Percentiles rank a stretch among this genome's conserved stretches.
phyloP scores from a whole-genome alignment of 2,113 vertebrate species.

The Dipodomys ordii region DNA sequence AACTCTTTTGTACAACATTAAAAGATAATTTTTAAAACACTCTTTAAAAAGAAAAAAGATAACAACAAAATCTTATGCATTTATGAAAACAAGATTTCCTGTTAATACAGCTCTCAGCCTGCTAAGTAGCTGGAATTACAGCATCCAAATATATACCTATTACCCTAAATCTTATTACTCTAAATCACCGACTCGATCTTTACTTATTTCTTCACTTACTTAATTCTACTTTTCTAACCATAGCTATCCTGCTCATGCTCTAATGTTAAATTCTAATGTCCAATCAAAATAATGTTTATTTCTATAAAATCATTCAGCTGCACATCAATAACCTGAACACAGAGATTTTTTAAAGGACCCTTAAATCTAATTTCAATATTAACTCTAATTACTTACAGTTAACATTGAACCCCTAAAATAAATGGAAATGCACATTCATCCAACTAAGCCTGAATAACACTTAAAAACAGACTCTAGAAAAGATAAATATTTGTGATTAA shows the following conservation, averaged over 20 bases:
- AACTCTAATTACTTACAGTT: slow-evolving; percentile 36
- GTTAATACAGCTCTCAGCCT: too few species aligned
- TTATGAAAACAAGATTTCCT: too few species aligned
- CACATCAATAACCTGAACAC: background rate
- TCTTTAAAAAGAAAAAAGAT: too few species aligned
- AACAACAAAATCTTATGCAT: too few species aligned
- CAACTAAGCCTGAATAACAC: slow-evolving; percentile 12
- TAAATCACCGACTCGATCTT: background rate
- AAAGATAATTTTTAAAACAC: too few species aligned
- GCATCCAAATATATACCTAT: too few species aligned
- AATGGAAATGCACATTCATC: background rate
- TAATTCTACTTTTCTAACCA: background rate
- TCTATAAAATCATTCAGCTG: background rate
- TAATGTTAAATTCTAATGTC: background rate
- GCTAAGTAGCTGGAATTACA: too few species aligned
- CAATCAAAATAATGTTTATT: background rate
- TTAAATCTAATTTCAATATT: background rate
- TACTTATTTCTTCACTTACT: background rate
- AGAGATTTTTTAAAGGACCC: background rate
- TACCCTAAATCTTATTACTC: background rate
- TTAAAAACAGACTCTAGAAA: background rate
- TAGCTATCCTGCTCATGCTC: background rate
- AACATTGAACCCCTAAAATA: background rate
- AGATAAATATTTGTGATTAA: background rate
- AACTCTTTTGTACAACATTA: too few species aligned